Conservation (phyloP, 2,888 invertebrate species). For the Gerosis bhagava region DNA sequence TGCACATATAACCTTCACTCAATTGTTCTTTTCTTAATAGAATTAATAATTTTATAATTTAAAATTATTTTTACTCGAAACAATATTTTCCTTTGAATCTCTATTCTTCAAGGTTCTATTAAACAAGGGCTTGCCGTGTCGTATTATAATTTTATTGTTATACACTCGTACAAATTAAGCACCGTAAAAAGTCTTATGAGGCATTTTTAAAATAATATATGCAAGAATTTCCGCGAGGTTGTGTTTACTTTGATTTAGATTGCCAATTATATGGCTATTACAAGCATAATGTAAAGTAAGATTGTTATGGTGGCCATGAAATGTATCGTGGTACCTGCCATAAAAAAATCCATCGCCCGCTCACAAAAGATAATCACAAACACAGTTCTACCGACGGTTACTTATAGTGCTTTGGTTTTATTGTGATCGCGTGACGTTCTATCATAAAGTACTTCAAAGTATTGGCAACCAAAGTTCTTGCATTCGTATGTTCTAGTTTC, state of each 20-base stretch:
- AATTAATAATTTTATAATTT: no score
- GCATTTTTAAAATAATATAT: constrained; percentile 9
- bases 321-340: constrained; percentile 9
- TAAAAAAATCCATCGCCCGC: constrained; percentile 12
- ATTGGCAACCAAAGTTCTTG: background rate
- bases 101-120: constrained; percentile 1
- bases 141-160: no score
- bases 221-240: constrained; percentile 14
- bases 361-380: constrained; percentile 9
- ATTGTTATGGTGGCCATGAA: constrained; percentile 19
- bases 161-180: background rate
- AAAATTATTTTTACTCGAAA: no score
- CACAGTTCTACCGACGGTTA: constrained; percentile 8
- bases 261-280: constrained; percentile 18
- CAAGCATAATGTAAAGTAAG: constrained; percentile 13
- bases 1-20: no score
- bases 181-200: background rate
- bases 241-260: constrained; percentile 9
- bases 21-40: background rate
- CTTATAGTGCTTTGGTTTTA: constrained; percentile 3
- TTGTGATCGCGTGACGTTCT: constrained; percentile 11
- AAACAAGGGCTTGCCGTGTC: constrained; percentile 1
- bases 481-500: constrained; percentile 6
- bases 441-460: constrained; percentile 11
- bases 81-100: background rate